Conservation (phyloP, 2,888 invertebrate genomes). For the Andrena haemorrhoa region DNA sequence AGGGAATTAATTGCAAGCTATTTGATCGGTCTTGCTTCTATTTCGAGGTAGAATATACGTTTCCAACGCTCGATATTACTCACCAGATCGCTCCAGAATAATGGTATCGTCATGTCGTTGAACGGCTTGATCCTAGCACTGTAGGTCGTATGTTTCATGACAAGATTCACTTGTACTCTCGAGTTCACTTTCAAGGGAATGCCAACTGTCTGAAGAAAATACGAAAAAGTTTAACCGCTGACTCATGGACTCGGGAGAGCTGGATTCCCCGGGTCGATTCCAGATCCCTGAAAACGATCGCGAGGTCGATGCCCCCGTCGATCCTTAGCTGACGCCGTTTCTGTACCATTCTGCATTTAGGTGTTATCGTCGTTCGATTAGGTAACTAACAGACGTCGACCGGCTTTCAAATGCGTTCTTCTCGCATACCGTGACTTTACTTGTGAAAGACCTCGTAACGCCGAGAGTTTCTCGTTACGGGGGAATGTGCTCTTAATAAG, state of each 20-base stretch:
- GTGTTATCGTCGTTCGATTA: slow-evolving; percentile 38
- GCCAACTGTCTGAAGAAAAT: slow-evolving; percentile 87
- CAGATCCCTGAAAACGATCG: slow-evolving; percentile 1
- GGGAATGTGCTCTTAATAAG: slow-evolving; percentile 22
- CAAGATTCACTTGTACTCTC: slow-evolving; percentile 90
- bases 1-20: neutral
- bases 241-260: neutral
- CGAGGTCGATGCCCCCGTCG: slow-evolving; percentile 5
- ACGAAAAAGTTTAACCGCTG: neutral
- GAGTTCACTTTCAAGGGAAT: slow-evolving; percentile 88
- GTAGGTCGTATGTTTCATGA: slow-evolving; percentile 88
- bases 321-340: slow-evolving; percentile 1
- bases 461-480: slow-evolving; percentile 8
- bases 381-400: slow-evolving; percentile 37
- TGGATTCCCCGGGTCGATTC: neutral
- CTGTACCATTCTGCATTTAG: slow-evolving; percentile 8
- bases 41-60: neutral
- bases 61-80: slow-evolving; percentile 75
- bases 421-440: neutral
- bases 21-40: neutral
- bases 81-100: slow-evolving; percentile 91
- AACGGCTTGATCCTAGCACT: slow-evolving; percentile 88
- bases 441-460: slow-evolving; percentile 29
- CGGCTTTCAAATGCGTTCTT: slow-evolving; percentile 52
- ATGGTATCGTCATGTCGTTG: slow-evolving; percentile 88